These are phyloP conservation scores for Gastrophryne carolinensis DNA, from an alignment of 2,797 vertebrate genomes.

Conservation along the genomic window DNA sequence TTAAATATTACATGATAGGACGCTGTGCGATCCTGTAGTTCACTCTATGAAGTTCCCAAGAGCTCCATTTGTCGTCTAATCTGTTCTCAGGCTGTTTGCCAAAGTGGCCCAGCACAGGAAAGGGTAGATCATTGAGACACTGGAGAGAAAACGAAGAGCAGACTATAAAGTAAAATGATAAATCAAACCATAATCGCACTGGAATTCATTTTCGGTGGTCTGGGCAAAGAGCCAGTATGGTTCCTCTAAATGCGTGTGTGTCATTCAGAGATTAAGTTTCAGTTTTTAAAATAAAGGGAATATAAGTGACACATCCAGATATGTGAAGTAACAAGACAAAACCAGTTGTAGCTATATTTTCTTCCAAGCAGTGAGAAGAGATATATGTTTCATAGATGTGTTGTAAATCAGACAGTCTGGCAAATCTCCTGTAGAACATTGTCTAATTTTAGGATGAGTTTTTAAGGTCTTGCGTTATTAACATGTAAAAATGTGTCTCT, in stretches of 20 bases:
- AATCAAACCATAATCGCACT: slow-evolving; percentile 33
- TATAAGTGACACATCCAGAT: slow-evolving; percentile 40
- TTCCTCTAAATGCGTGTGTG: slow-evolving; percentile 55
- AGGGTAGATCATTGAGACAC: not conserved
- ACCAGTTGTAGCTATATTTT: not conserved
- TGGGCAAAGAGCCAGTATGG: slow-evolving; percentile 47
- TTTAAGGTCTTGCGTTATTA: too few species aligned
- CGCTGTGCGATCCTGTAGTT: not conserved
- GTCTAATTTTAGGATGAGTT: too few species aligned
- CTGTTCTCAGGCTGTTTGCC: slow-evolving; percentile 14
- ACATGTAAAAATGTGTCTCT: too few species aligned
- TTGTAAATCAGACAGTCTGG: not conserved
- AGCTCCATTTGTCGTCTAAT: not conserved
- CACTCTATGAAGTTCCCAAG: slow-evolving; percentile 9
- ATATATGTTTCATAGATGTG: not conserved
- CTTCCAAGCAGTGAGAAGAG: not conserved
- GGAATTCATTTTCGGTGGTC: slow-evolving; percentile 55
- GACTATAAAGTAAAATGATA: slow-evolving; percentile 18
- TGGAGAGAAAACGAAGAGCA: not conserved
- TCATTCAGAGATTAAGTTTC: slow-evolving; percentile 55
- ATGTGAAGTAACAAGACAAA: not conserved
- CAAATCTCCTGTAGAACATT: too few species aligned
- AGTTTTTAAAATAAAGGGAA: slow-evolving; percentile 48
- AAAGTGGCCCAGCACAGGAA: slow-evolving; percentile 12
- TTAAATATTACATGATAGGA: not conserved